Percentiles rank a stretch among this genome's conserved stretches.
phyloP scores from a whole-genome alignment of 2,888 invertebrate genomes.

The Chrysolina americana region DNA sequence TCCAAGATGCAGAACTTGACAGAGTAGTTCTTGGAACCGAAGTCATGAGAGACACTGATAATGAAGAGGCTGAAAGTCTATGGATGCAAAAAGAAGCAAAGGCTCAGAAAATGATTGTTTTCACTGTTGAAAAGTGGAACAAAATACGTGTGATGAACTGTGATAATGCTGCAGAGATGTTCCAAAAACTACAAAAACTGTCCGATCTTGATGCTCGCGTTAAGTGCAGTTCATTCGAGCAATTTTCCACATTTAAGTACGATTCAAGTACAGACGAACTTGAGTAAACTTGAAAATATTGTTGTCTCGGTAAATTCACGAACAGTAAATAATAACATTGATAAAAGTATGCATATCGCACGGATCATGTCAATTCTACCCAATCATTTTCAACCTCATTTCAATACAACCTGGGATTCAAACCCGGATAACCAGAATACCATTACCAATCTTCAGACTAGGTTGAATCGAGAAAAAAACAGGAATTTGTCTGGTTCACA shows the following conservation, averaged over 20 bases:
- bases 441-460: constrained; percentile 4
- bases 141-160: background rate
- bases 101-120: background rate
- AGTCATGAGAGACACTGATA: background rate
- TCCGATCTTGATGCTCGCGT: constrained; percentile 19
- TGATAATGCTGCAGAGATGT: background rate
- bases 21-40: background rate
- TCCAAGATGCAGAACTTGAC: background rate
- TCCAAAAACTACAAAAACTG: constrained; percentile 7
- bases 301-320: constrained; percentile 8
- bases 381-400: background rate
- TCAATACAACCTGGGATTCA: constrained; percentile 12
- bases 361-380: constrained; percentile 18
- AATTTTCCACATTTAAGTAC: constrained; percentile 1
- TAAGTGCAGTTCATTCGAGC: background rate
- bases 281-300: constrained; percentile 5
- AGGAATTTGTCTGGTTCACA: background rate
- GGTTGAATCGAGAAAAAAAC: constrained; percentile 16
- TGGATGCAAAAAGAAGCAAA: background rate
- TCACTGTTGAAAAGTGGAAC: background rate
- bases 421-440: background rate
- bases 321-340: background rate
- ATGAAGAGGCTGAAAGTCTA: background rate
- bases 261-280: background rate
- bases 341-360: constrained; percentile 17